Conservation (phyloP, 1,140 invertebrate species). For the Sitobion miscanthi region DNA sequence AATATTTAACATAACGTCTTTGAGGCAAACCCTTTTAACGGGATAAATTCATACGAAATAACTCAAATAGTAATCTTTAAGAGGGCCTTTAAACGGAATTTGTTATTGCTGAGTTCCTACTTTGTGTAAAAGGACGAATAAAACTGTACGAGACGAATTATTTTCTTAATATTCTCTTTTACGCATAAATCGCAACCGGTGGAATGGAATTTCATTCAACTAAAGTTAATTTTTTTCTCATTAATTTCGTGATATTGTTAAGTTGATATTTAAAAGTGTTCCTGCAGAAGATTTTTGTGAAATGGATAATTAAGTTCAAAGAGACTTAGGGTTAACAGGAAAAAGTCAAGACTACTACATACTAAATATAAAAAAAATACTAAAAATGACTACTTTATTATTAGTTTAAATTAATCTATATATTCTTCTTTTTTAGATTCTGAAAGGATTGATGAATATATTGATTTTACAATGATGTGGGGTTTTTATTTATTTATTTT, state of each 20-base stretch:
- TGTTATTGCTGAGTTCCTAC: neutral
- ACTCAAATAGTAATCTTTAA: neutral
- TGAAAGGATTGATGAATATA: no score
- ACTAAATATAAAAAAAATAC: no score
- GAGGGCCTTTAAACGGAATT: neutral
- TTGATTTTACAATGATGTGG: no score
- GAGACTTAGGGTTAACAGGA: neutral
- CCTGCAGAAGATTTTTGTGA: neutral
- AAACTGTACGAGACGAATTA: neutral
- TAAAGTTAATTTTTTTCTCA: neutral
- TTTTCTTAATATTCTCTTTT: conserved; percentile 2
- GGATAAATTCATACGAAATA: neutral
- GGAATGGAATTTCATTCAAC: neutral
- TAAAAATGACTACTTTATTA: no score
- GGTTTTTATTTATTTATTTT: no score
- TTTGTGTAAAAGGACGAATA: neutral
- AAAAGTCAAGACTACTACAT: neutral
- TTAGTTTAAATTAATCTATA: no score
- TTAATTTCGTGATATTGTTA: neutral
- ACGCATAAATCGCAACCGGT: neutral
- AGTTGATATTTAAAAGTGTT: neutral
- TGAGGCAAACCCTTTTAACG: neutral
- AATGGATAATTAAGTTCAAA: neutral
- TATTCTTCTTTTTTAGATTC: no score
- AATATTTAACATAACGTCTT: neutral